Conservation (phyloP, 2,113 vertebrate genomes). For the Brienomyrus brachyistius region DNA sequence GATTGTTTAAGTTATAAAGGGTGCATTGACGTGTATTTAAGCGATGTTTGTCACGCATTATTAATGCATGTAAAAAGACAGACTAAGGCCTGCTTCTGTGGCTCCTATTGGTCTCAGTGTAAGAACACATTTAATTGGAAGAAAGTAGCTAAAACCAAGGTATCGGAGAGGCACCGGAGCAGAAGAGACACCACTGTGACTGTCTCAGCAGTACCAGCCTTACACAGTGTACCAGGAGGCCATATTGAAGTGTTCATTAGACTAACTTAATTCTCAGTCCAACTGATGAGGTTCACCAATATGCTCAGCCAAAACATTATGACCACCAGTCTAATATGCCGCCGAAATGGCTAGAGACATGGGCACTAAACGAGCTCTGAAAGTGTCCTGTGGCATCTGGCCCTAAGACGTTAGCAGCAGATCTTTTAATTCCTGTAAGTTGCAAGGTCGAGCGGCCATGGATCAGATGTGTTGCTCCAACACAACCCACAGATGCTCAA, state of each 20-base stretch:
- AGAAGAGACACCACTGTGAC: not conserved
- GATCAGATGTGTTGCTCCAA: not conserved
- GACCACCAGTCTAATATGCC: not conserved
- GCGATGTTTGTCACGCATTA: not conserved
- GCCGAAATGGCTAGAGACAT: not conserved
- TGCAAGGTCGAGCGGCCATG: not conserved
- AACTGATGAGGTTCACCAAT: not conserved
- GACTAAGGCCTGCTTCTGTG: not conserved
- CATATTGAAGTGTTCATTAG: not conserved
- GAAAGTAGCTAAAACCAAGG: not conserved
- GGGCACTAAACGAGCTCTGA: not conserved
- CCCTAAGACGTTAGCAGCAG: not conserved
- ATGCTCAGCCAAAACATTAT: not conserved
- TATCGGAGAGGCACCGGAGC: not conserved
- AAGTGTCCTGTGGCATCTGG: not conserved
- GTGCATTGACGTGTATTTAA: not conserved
- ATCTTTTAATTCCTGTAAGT: not conserved
- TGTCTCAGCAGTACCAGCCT: not conserved
- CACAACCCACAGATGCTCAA: not conserved
- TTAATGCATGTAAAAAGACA: not conserved
- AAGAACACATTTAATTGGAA: not conserved
- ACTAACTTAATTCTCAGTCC: not conserved
- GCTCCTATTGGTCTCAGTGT: not conserved
- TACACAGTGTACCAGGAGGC: not conserved
- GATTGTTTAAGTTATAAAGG: not conserved